Percentiles rank a stretch among this genome's conserved stretches.
Conservation (phyloP, 2,888 invertebrate species). For the Drosophila histrio region DNA sequence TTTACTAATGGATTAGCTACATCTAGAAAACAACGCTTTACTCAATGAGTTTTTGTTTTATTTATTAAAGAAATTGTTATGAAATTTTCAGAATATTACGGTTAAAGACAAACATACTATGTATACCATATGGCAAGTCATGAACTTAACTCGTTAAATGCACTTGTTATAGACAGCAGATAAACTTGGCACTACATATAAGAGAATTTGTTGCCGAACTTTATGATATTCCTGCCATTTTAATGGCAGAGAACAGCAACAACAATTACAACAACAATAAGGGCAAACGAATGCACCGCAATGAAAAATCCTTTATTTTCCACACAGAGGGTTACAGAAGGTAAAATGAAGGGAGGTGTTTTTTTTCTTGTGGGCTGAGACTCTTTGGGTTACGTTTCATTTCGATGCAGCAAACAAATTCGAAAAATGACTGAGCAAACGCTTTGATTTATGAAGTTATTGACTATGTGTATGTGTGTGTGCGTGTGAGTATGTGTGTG, state of each 20-base stretch:
- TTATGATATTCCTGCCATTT: slow-evolving; percentile 7
- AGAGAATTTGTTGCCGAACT: slow-evolving; percentile 6
- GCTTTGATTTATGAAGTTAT: slow-evolving; percentile 79
- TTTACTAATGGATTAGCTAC: not conserved
- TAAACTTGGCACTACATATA: not conserved
- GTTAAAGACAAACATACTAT: not conserved
- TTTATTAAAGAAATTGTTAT: not conserved
- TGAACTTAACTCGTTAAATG: not conserved
- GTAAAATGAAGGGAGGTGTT: too few relatives aligned
- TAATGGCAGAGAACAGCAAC: slow-evolving; percentile 11
- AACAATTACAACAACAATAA: slow-evolving; percentile 37
- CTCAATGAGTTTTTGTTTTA: not conserved
- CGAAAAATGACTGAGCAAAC: slow-evolving; percentile 79
- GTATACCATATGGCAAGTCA: not conserved
- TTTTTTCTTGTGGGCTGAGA: not conserved
- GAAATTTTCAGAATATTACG: not conserved
- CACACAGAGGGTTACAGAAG: not conserved
- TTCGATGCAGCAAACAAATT: slow-evolving; percentile 72
- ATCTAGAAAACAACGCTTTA: not conserved
- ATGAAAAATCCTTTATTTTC: slow-evolving; percentile 7
- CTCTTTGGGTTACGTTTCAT: slow-evolving; percentile 47
- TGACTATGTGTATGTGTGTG: slow-evolving; percentile 32
- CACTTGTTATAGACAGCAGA: slow-evolving; percentile 1
- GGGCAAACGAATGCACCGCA: slow-evolving; percentile 4
- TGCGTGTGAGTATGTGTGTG: slow-evolving; percentile 6